A percentile compares a stretch with the other conserved stretches of the same genome.
Evolutionary conservation across 23 tunicate genomes (phyloP).

Genomic region (Aplidium turbinatum): DNA sequence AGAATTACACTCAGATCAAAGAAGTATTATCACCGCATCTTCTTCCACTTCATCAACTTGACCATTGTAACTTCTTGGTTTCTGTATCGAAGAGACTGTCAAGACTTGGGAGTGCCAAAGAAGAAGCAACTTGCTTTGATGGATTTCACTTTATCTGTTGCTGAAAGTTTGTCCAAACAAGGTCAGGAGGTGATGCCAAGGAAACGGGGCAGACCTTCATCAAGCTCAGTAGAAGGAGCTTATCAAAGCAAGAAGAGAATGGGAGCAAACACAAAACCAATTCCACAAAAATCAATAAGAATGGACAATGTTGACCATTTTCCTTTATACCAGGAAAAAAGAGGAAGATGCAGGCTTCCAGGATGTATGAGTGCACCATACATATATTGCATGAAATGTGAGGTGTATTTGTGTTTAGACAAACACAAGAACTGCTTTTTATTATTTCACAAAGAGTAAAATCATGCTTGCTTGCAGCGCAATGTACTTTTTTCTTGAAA

Average conservation of each 20-base stretch:
- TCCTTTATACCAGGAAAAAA: neutral
- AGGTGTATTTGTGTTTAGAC: slow-evolving; percentile 8
- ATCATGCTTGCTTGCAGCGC: neutral
- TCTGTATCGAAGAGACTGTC: slow-evolving; percentile 12
- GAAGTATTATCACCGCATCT: slow-evolving; percentile 20
- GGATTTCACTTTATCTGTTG: slow-evolving; percentile 7
- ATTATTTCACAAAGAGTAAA: slow-evolving; percentile 7
- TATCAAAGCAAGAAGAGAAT: too few relatives aligned
- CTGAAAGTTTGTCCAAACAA: slow-evolving; percentile 3
- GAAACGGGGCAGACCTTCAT: too few relatives aligned
- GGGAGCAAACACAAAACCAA: too few relatives aligned
- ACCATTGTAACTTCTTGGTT: slow-evolving; percentile 2
- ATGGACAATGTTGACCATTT: neutral
- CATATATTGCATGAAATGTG: slow-evolving; percentile 13
- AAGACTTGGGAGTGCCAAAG: slow-evolving; percentile 1
- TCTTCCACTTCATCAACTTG: slow-evolving; percentile 19
- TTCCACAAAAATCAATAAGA: neutral
- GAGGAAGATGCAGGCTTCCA: slow-evolving; percentile 14
- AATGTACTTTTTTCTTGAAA: too few relatives aligned
- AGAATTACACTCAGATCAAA: slow-evolving; percentile 16
- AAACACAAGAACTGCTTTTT: slow-evolving; percentile 21
- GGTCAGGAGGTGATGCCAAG: too few relatives aligned
- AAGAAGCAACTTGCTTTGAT: neutral
- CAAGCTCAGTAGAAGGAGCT: too few relatives aligned
- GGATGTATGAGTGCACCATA: slow-evolving; percentile 11